phyloP scores from a whole-genome alignment of 2,113 vertebrate species.

The Lamprotornis superbus region DNA sequence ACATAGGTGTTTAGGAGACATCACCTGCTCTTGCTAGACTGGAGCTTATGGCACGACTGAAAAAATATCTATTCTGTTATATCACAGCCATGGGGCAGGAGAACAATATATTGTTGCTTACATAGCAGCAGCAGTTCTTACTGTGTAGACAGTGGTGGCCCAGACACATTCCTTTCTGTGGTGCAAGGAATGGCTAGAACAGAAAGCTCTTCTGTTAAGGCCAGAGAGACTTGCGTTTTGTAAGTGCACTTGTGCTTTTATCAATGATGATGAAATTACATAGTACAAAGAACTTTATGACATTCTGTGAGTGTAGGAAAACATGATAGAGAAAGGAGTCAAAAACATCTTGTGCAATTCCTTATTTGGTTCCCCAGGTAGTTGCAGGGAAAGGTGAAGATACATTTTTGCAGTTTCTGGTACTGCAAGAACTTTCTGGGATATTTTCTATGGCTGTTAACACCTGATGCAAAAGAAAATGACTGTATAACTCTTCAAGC shows the following conservation, averaged over 20 bases:
- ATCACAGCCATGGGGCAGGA: not conserved
- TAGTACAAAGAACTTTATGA: not conserved
- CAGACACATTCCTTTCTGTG: not conserved
- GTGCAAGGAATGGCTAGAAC: not conserved
- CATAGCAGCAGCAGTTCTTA: not conserved
- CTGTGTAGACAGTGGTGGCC: not conserved
- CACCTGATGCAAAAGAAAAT: not conserved
- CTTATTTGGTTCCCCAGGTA: not conserved
- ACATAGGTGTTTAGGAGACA: not conserved
- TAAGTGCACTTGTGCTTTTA: not conserved
- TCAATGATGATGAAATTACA: not conserved
- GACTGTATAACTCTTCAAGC: not conserved
- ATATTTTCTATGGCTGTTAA: not conserved
- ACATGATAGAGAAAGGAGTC: not conserved
- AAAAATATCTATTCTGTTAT: not conserved
- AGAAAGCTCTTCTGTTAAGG: not conserved
- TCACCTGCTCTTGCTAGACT: not conserved
- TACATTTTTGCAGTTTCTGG: not conserved
- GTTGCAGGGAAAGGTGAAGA: not conserved
- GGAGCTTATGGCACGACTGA: not conserved
- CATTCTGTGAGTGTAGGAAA: not conserved
- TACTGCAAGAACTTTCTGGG: not conserved
- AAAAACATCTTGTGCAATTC: not conserved
- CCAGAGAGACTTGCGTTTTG: not conserved
- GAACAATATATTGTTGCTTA: not conserved